phyloP scores from a whole-genome alignment of 2,797 vertebrate species.

The Gymnoscopelus braueri region DNA sequence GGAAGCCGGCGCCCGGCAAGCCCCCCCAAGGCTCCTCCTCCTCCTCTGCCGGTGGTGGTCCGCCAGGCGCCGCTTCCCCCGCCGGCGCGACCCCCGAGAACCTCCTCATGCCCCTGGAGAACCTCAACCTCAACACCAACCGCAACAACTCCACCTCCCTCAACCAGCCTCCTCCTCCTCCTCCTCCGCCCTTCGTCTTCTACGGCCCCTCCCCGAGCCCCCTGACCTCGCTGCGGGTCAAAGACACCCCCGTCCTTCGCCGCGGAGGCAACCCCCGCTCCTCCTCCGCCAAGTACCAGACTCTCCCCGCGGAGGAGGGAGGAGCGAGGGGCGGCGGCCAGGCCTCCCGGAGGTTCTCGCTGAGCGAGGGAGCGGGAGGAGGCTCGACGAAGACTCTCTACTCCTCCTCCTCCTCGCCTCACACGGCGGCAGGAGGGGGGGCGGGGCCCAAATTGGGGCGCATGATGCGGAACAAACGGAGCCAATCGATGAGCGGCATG shows the following conservation, averaged over 20 bases:
- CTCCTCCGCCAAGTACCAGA: constrained; percentile 92
- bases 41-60: constrained; percentile 4
- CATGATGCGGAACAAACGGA: constrained; percentile 86
- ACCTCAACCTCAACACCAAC: constrained; percentile 94
- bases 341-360: constrained; percentile 88
- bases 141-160: constrained; percentile 95
- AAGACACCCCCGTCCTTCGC: constrained; percentile 46
- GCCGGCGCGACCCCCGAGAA: constrained; percentile 42
- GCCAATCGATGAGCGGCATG: constrained; percentile 93
- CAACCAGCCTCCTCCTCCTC: constrained; percentile 75
- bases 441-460: constrained; percentile 64
- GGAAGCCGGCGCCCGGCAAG: constrained; percentile 85
- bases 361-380: constrained; percentile 79
- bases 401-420: constrained; percentile 24
- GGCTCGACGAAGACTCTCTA: constrained; percentile 58
- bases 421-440: constrained; percentile 32
- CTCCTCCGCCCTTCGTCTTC: constrained; percentile 69
- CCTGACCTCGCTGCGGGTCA: background rate
- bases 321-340: constrained; percentile 64
- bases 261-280: constrained; percentile 79
- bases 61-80: constrained; percentile 43
- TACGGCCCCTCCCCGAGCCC: constrained; percentile 76
- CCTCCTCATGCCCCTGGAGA: constrained; percentile 70
- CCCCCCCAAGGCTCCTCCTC: constrained; percentile 13
- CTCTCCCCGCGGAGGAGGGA: constrained; percentile 85